Conservation (phyloP, 2,113 vertebrate species). For the Dipodomys ordii region DNA sequence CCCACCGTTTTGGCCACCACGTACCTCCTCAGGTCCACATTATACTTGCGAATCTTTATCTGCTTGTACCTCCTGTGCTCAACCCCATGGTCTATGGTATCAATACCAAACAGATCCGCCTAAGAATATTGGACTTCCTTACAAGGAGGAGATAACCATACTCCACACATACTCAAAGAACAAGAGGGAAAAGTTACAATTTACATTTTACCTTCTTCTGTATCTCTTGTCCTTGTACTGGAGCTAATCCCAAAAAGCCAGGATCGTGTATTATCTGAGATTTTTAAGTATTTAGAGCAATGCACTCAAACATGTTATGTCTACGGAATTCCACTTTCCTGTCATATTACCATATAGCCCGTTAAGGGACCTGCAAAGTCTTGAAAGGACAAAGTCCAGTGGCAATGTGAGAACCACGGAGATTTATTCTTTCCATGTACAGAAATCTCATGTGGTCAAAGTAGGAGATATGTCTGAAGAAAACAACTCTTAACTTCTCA, state of each 20-base stretch:
- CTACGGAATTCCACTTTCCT: neutral
- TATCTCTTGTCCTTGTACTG: neutral
- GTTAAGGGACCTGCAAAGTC: neutral
- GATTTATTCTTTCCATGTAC: neutral
- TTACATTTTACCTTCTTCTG: neutral
- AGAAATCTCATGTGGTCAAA: neutral
- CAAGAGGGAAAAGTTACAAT: neutral
- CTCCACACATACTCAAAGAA: neutral
- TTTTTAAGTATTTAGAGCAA: slow-evolving; percentile 32
- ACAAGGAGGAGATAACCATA: slow-evolving; percentile 5
- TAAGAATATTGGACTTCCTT: slow-evolving; percentile 54
- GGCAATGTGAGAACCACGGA: neutral
- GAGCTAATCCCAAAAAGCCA: neutral
- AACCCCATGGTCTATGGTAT: slow-evolving; percentile 81
- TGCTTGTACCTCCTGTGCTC: slow-evolving; percentile 77
- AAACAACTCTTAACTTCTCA: neutral
- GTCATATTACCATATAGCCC: neutral
- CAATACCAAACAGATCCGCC: slow-evolving; percentile 70
- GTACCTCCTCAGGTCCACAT: slow-evolving; percentile 70
- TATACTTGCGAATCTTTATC: slow-evolving; percentile 79
- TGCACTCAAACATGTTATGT: neutral
- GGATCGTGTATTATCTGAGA: slow-evolving; percentile 3
- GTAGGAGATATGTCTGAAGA: neutral
- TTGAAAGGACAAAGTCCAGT: neutral
- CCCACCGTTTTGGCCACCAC: slow-evolving; percentile 72